Percentiles rank a stretch among this genome's conserved stretches.
phyloP scores from a whole-genome alignment of 2,888 invertebrate species.

The Drosophila colorata region DNA sequence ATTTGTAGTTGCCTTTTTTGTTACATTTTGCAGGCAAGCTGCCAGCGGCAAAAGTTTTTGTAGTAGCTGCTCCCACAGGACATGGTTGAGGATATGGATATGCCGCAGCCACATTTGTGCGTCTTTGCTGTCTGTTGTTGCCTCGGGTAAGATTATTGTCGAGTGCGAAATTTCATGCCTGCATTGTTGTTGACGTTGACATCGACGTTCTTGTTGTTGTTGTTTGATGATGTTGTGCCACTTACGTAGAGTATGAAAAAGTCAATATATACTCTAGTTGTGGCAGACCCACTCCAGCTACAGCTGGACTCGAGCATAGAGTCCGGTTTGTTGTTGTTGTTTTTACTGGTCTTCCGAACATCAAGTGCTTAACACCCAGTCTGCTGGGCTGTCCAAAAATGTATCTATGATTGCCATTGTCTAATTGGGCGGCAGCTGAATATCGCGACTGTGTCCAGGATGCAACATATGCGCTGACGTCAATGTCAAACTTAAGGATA shows the following conservation, averaged over 20 bases:
- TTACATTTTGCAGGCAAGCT: slow-evolving; percentile 60
- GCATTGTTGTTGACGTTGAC: slow-evolving; percentile 35
- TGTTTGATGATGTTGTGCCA: slow-evolving; percentile 69
- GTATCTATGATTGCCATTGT: slow-evolving; percentile 38
- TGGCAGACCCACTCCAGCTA: too few relatives aligned
- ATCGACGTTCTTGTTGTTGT: slow-evolving; percentile 28
- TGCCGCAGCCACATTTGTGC: slow-evolving; percentile 36
- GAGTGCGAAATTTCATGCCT: slow-evolving; percentile 79
- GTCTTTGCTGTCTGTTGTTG: slow-evolving; percentile 41
- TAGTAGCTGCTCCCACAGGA: slow-evolving; percentile 68
- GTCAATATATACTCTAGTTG: slow-evolving; percentile 47
- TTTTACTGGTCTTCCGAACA: slow-evolving; percentile 26
- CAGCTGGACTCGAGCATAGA: background rate
- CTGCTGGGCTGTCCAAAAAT: slow-evolving; percentile 8
- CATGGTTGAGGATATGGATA: slow-evolving; percentile 26
- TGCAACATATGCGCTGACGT: slow-evolving; percentile 74
- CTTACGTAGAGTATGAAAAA: slow-evolving; percentile 58
- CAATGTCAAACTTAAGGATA: slow-evolving; percentile 68
- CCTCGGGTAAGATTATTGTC: slow-evolving; percentile 64
- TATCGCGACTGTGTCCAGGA: slow-evolving; percentile 44
- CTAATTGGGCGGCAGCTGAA: slow-evolving; percentile 68
- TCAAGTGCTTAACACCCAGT: slow-evolving; percentile 41
- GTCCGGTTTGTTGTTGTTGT: background rate
- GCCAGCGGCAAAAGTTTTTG: slow-evolving; percentile 68
- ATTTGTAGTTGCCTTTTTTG: slow-evolving; percentile 78